These are phyloP conservation scores for Drosophila arawakana DNA, from an alignment of 1,140 invertebrate genomes.

Conservation along the genomic window DNA sequence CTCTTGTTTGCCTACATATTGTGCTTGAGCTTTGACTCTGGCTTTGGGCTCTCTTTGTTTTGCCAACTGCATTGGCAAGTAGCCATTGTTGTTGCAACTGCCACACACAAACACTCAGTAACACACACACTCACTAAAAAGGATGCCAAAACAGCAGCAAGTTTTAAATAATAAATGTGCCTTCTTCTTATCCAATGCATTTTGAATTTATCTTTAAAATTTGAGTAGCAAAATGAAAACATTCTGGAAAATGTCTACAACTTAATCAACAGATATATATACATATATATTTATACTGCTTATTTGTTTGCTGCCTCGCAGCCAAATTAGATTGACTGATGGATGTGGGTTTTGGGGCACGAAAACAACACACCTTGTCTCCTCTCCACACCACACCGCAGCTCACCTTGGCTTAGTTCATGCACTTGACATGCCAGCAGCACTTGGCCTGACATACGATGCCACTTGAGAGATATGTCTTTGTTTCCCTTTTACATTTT, in stretches of 20 bases:
- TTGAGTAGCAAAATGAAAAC: constrained; percentile 34
- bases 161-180: constrained; percentile 77
- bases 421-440: constrained; percentile 69
- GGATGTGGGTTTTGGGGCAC: constrained; percentile 27
- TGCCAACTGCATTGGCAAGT: constrained; percentile 66
- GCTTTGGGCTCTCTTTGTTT: constrained; percentile 59
- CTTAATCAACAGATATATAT: constrained; percentile 62
- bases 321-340: constrained; percentile 72
- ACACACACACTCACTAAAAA: neutral
- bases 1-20: constrained; percentile 58
- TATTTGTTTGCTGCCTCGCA: constrained; percentile 53
- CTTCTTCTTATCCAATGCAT: constrained; percentile 14
- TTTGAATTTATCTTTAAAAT: constrained; percentile 23
- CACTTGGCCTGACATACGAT: constrained; percentile 75
- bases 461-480: constrained; percentile 80
- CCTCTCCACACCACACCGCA: constrained; percentile 28
- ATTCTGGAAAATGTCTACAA: constrained; percentile 68
- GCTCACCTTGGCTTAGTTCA: constrained; percentile 22
- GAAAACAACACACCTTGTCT: constrained; percentile 3
- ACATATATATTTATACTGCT: constrained; percentile 29
- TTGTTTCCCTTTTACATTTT: constrained; percentile 63
- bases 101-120: neutral
- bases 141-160: constrained; percentile 32
- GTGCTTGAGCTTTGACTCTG: constrained; percentile 41
- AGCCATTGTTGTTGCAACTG: constrained; percentile 58